A percentile compares a stretch with the other conserved stretches of the same genome.
phyloP scores from a whole-genome alignment of 2,888 invertebrate genomes.

The Teleiodes luculella region DNA sequence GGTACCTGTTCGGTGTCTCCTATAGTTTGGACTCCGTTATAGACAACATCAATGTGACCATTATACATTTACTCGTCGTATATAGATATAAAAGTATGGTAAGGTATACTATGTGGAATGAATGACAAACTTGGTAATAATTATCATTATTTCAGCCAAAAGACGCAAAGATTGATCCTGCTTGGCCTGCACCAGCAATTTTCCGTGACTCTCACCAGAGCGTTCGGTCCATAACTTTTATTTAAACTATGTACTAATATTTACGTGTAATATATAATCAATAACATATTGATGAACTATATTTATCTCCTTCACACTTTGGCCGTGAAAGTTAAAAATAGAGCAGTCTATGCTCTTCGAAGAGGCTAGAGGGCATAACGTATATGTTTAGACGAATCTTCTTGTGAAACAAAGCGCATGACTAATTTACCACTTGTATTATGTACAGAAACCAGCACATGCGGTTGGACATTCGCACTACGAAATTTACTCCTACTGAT shows the following conservation, averaged over 20 bases:
- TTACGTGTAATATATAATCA: too few relatives aligned
- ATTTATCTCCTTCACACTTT: neutral
- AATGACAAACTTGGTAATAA: neutral
- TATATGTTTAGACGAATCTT: neutral
- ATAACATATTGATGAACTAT: too few relatives aligned
- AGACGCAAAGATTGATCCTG: too few relatives aligned
- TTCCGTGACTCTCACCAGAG: too few relatives aligned
- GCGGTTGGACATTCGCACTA: too few relatives aligned
- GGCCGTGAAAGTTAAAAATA: neutral
- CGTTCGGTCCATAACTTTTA: too few relatives aligned
- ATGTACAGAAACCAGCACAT: neutral
- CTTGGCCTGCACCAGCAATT: too few relatives aligned
- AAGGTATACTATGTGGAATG: neutral
- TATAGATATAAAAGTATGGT: slow-evolving; percentile 27
- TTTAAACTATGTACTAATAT: too few relatives aligned
- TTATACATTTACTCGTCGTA: slow-evolving; percentile 25
- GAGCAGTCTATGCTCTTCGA: neutral
- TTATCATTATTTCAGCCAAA: too few relatives aligned
- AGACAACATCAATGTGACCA: slow-evolving; percentile 23
- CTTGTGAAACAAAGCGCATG: neutral
- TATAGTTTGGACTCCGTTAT: slow-evolving; percentile 24
- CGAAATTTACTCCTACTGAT: too few relatives aligned
- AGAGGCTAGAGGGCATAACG: neutral
- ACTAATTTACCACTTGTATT: neutral
- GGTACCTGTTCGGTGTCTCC: slow-evolving; percentile 19